These are phyloP conservation scores for Odontophorus gujanensis DNA, from an alignment of 2,113 vertebrate genomes.

Conservation along the genomic window DNA sequence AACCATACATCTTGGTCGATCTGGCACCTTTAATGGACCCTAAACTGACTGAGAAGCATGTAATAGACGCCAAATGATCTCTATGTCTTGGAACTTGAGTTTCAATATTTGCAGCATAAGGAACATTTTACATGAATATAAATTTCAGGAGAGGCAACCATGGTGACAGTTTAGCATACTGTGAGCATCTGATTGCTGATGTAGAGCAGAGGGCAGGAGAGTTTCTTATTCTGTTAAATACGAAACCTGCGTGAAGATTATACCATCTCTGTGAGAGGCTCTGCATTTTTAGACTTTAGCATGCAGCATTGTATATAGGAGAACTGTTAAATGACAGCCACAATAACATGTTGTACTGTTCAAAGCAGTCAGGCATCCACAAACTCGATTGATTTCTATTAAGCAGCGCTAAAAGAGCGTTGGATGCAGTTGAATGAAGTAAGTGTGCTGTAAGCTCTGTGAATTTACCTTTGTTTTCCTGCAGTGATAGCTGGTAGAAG, in stretches of 20 bases:
- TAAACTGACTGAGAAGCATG: not conserved
- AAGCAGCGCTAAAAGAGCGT: not conserved
- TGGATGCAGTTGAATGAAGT: not conserved
- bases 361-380: slow-evolving; percentile 13
- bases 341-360: slow-evolving; percentile 11
- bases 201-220: not conserved
- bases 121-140: not conserved
- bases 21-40: not conserved
- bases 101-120: not conserved
- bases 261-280: not conserved
- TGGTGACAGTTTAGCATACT: not conserved
- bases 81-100: not conserved
- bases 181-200: not conserved
- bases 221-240: not conserved
- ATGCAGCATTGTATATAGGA: not conserved
- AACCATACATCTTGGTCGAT: fast-evolving
- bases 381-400: slow-evolving; percentile 9
- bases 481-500: slow-evolving; percentile 27
- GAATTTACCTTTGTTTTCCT: slow-evolving; percentile 33
- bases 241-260: not conserved
- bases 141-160: not conserved
- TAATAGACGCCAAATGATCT: not conserved
- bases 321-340: not conserved
- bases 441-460: not conserved
- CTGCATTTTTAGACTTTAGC: not conserved